Base-by-base conservation (phyloP, 1,140 invertebrate species). In the Tetragnatha versicolor region DNA sequence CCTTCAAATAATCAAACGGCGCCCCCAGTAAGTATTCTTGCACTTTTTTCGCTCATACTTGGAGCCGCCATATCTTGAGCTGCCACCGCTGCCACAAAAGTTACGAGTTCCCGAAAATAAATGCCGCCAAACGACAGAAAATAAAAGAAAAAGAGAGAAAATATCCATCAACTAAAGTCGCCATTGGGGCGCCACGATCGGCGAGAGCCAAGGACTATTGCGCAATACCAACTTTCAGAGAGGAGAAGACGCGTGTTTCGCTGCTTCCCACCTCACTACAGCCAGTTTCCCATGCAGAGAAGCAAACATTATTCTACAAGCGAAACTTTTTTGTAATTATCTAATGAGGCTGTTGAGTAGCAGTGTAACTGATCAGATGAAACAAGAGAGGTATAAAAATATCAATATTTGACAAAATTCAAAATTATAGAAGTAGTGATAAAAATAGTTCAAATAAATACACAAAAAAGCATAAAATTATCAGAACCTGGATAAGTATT, bases 31-130 rank as follows among this genome's bases (percentile, higher is more conserved):
- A 33, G 53, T 31, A 73, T 73, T 73, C 37, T 55, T 20, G 53
- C 53, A 25, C 61, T 39, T 58, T 73, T 47, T 73, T 60, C 69
- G 37, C 51, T 70, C 68, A 73, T 45, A 73, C 39, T 69, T 49
- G 66, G 66, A 47, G 47, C 33, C 66, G 33, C 66, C 45, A 69
- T 69, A 69, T 69, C 66, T 69, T n/a, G 63, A 58, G 35, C 55
- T 58, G 55, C 55, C 42, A 49, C 31, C 55, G 58, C 37, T 66
- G 73, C 73, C 25, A 77, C 73, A 66, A 66, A 77, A 77, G 70
- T 73, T 73, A 73, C 70, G 70, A 77, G 73, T 63, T 53, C 73
- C 73, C 61, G 45, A 77, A 77, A 77, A 77, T 77, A 77, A 77
- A 77, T 77, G 73, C 73, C 73, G 73, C 73, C 73, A 77, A 77